Conservation (phyloP, 1,140 invertebrate species). For the Drosophila sechellia region DNA sequence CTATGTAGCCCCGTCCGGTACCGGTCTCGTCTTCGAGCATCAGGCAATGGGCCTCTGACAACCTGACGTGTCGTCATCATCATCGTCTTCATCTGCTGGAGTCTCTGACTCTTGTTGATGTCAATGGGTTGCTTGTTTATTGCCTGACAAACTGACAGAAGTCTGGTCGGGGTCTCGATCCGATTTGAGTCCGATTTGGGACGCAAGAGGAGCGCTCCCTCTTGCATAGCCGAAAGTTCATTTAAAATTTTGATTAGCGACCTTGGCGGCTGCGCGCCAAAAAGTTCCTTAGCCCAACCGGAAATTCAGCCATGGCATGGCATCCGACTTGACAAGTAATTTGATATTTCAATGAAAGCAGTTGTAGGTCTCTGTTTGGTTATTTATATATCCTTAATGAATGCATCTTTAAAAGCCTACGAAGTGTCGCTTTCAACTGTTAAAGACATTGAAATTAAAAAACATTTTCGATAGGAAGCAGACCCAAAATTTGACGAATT, state of each 20-base stretch:
- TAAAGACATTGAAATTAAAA: no score
- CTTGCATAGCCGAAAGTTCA: conserved; percentile 64
- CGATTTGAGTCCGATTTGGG: conserved; percentile 23
- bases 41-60: conserved; percentile 53
- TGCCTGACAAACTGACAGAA: conserved; percentile 76
- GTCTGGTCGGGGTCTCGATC: conserved; percentile 32
- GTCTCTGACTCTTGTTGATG: conserved; percentile 55
- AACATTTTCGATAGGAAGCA: no score
- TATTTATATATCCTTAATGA: no score
- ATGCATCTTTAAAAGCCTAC: no score
- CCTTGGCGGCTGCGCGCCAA: conserved; percentile 50
- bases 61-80: conserved; percentile 74
- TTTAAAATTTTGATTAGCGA: conserved; percentile 75
- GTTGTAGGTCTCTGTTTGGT: neutral
- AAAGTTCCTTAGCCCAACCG: conserved; percentile 40
- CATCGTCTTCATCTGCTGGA: conserved; percentile 18
- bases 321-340: conserved; percentile 16
- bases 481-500: neutral
- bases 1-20: neutral
- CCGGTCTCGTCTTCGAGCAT: conserved; percentile 10
- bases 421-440: no score
- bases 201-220: conserved; percentile 17
- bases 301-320: conserved; percentile 10
- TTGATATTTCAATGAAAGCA: neutral
- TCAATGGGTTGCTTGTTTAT: conserved; percentile 72